Conservation (phyloP, 2,797 vertebrate species). For the Sitta carolinensis region DNA sequence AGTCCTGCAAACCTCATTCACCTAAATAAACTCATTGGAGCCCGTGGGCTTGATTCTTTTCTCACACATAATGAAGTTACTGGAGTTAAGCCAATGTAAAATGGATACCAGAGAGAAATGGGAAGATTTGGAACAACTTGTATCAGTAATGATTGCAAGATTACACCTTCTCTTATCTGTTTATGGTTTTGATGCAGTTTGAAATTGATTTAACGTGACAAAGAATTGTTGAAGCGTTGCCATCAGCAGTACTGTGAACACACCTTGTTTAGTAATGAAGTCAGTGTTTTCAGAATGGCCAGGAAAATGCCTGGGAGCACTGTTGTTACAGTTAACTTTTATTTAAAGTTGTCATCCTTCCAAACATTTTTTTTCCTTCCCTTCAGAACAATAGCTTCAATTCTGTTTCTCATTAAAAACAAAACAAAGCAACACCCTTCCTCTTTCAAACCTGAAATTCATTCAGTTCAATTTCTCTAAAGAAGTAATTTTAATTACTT, state of each 20-base stretch:
- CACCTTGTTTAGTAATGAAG: constrained; percentile 61
- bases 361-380: background rate
- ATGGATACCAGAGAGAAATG: background rate
- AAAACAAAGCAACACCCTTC: constrained; percentile 66
- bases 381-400: constrained; percentile 48
- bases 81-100: constrained; percentile 38
- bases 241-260: constrained; percentile 33
- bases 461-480: constrained; percentile 17
- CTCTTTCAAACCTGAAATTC: constrained; percentile 55
- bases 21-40: background rate
- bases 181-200: constrained; percentile 29
- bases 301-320: constrained; percentile 51
- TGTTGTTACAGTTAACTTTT: constrained; percentile 62
- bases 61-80: background rate
- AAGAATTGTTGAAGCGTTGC: constrained; percentile 4
- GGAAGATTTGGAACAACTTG: background rate
- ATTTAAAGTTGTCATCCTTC: constrained; percentile 55
- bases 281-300: constrained; percentile 40
- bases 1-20: constrained; percentile 9
- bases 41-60: background rate
- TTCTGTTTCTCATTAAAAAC: constrained; percentile 56
- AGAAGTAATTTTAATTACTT: constrained; percentile 30
- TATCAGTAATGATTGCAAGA: constrained; percentile 29
- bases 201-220: constrained; percentile 17
- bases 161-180: constrained; percentile 43